Percentiles rank a stretch among this genome's conserved stretches.
Conservation (phyloP, 2,888 invertebrate species). For the Lepidochrysops patricia region DNA sequence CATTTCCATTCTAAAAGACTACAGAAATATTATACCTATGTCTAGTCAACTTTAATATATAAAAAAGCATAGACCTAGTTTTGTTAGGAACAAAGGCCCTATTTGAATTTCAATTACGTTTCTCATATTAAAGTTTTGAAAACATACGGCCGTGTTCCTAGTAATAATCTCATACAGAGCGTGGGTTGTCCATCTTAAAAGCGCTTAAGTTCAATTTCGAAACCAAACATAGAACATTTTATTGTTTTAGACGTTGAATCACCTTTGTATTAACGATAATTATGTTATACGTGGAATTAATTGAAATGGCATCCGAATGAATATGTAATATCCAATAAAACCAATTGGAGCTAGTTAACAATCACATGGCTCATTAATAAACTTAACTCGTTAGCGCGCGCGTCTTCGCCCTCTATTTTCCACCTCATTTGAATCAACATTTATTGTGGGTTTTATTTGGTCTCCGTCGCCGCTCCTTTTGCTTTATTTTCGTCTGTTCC, state of each 20-base stretch:
- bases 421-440: conserved; percentile 29
- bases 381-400: conserved; percentile 7
- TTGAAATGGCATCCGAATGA: background rate
- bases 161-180: background rate
- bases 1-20: background rate
- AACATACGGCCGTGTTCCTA: background rate
- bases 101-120: conserved; percentile 5
- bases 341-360: background rate
- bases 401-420: conserved; percentile 31
- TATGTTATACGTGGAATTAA: background rate
- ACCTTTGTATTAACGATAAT: background rate
- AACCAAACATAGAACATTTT: background rate
- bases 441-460: conserved; percentile 28
- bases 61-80: background rate
- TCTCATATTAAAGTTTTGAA: conserved; percentile 1
- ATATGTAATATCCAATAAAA: background rate
- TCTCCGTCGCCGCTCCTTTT: conserved; percentile 34
- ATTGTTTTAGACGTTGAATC: background rate
- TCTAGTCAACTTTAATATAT: background rate
- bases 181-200: conserved; percentile 1
- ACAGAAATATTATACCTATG: background rate
- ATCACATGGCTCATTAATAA: conserved; percentile 6
- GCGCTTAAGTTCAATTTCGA: background rate
- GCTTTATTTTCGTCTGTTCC: conserved; percentile 44
- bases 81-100: background rate